Base-by-base conservation (phyloP, 1,140 invertebrate species). In the Microplitis demolitor region DNA sequence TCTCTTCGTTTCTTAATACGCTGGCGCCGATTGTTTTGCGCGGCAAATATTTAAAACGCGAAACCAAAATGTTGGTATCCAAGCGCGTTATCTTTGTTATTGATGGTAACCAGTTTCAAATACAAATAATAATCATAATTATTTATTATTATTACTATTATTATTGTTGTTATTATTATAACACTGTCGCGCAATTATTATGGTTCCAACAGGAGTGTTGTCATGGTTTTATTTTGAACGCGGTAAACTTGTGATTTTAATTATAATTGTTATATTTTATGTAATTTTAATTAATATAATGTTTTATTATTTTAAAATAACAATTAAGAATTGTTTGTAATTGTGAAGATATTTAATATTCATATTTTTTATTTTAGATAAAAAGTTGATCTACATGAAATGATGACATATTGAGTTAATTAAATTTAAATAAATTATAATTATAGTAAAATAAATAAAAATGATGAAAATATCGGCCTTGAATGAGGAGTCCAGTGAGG, bases 381-480 rank as follows among this genome's bases (percentile, higher is more conserved):
- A 54, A n/a, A 14, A n/a, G 53, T 54, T 54, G 5, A 3, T 4
- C 9, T 4, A 54, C 9, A 8, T 14, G 24, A 14, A 16, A 54
- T 54, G 13, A 14, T n/a, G 13, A n/a, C n/a, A 5, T 54, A 4
- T 14, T 5, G 9, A 24, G 14, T 45, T 8, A 11, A 24, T 1
- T n/a, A 31, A 13, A 64, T 45, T 37, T 13, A 6, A 39, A 39
- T 16, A 16, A 50, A 64, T 34, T n/a, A 39, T 37, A 16, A n/a
- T 64, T 24, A 6, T 5, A 9, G 0, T 4, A 56, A 33, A 60
- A 24, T 60, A 62, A 13, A 45, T 50, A 11, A 85, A 82, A 69
- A 92, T 91, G 91, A 90, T 93, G 66, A 90, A 90, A 83, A 91
- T 93, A 82, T 86, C 89, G 51, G 92, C 92, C 3, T 83, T 94